Evolutionary conservation across 2,797 vertebrate genomes (phyloP).

Genomic region (Oryzias dopingdopingensis): DNA sequence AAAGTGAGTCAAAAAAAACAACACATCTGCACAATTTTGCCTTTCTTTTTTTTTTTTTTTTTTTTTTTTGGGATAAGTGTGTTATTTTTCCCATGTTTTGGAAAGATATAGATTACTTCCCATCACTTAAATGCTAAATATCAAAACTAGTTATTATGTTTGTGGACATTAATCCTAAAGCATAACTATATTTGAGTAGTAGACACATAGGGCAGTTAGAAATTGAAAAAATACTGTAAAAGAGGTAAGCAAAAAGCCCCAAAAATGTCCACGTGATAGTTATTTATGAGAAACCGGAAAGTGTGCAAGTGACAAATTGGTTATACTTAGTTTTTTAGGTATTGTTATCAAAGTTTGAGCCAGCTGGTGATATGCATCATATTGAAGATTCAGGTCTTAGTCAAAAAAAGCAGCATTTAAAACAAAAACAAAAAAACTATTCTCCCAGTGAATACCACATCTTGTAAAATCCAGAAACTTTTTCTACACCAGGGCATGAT

Average conservation of each 20-base stretch:
- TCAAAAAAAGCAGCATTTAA: conserved; percentile 9
- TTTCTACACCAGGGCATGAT: conserved; percentile 56
- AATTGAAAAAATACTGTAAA: no score
- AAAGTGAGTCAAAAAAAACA: no score
- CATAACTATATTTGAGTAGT: no score
- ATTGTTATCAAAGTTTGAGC: conserved; percentile 45
- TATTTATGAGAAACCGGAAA: conserved; percentile 33
- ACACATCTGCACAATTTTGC: not conserved
- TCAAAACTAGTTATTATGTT: no score
- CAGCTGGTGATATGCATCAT: conserved; percentile 52
- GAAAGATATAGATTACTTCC: not conserved
- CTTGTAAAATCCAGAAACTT: conserved; percentile 41
- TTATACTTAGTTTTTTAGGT: conserved; percentile 37
- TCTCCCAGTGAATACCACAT: conserved; percentile 35
- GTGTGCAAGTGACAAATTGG: conserved; percentile 42
- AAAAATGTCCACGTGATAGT: not conserved
- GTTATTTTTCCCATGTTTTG: not conserved
- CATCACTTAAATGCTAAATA: not conserved
- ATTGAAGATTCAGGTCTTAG: conserved; percentile 32
- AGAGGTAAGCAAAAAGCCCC: not conserved
- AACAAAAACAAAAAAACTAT: not conserved
- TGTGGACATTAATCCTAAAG: no score
- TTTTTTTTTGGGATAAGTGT: not conserved
- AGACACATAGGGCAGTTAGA: no score
- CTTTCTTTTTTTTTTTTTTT: conserved; percentile 9